Conservation (phyloP, 1,140 invertebrate species). For the Drosophila quadrilineata region DNA sequence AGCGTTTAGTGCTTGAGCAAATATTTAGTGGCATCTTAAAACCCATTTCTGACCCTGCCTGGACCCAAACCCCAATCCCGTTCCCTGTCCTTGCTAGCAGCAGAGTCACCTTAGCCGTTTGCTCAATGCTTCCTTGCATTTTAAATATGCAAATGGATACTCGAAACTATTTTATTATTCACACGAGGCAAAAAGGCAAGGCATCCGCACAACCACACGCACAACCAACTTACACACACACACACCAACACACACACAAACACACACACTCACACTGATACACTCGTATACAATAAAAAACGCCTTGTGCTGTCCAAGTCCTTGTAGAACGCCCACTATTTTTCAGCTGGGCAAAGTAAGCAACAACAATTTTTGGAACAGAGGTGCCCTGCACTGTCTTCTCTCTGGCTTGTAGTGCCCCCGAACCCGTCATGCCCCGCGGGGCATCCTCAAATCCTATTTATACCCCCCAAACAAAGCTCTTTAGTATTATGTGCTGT, state of each 20-base stretch:
- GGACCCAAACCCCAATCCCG: neutral
- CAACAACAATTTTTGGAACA: conserved; percentile 39
- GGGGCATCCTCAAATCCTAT: too few relatives aligned
- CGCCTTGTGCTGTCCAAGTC: too few relatives aligned
- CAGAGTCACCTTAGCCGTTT: too few relatives aligned
- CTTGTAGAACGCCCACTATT: too few relatives aligned
- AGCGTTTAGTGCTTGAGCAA: conserved; percentile 36
- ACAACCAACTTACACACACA: neutral
- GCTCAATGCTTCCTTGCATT: conserved; percentile 12
- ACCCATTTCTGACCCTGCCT: neutral
- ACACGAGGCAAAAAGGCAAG: conserved; percentile 38
- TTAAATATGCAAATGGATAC: conserved; percentile 50
- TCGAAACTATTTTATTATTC: conserved; percentile 51
- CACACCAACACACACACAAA: neutral
- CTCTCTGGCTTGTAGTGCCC: conserved; percentile 22
- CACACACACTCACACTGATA: too few relatives aligned
- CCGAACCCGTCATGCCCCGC: neutral
- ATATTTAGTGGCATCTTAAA: conserved; percentile 38
- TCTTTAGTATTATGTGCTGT: conserved; percentile 50
- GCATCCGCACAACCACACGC: neutral
- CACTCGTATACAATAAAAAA: too few relatives aligned
- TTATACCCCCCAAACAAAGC: conserved; percentile 5
- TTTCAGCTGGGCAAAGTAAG: conserved; percentile 7
- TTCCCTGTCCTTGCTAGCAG: neutral
- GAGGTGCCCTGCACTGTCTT: conserved; percentile 11